Base-by-base conservation (phyloP, 2,888 invertebrate genomes). In the Eupithecia vulgata region DNA sequence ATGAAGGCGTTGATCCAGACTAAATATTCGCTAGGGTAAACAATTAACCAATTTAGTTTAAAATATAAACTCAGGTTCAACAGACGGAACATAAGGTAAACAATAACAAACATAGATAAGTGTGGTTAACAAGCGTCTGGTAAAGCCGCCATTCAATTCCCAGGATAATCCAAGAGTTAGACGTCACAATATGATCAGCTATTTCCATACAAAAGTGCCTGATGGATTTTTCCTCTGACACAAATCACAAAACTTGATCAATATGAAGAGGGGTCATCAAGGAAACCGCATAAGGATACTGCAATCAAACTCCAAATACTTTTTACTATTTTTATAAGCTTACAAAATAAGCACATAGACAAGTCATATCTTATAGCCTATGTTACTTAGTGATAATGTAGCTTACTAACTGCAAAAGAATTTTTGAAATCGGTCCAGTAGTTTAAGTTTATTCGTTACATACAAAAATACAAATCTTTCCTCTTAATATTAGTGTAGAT, bases 31-130 rank as follows among this genome's bases (percentile, higher is more conserved):
- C 35, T 13, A 64, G 37, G 8, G 5, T 65, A 40, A 40, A 65
- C 40, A 65, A 40, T 10, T 10, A 37, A 40, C n/a, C 62, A 35
- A 62, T 64, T 40, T 65, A 7, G 65, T 65, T 65, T 40, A 15
- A 65, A 65, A 64, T 64, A 64, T 42, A 40, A 40, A 40, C 40
- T 37, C 48, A 68, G 59, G 72, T 73, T 72, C 68, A 74, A 61
- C 66, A 72, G 42, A 67, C 67, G 68, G 30, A 40, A 30, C n/a
- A 42, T 48, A 13, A 52, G 52, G 52, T 40, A 65, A 65, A 70
- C 70, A 70, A 70, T 65, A 52, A 66, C 30, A 65, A 70, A 70
- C 65, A 57, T 25, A 25, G 70, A 65, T 57, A 64, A 48, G 68
- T 57, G 57, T 25, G 57, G 25, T 7, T 25, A 5, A 57, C 12